phyloP scores from a whole-genome alignment of 2,113 vertebrate species.

The Nerophis ophidion region DNA sequence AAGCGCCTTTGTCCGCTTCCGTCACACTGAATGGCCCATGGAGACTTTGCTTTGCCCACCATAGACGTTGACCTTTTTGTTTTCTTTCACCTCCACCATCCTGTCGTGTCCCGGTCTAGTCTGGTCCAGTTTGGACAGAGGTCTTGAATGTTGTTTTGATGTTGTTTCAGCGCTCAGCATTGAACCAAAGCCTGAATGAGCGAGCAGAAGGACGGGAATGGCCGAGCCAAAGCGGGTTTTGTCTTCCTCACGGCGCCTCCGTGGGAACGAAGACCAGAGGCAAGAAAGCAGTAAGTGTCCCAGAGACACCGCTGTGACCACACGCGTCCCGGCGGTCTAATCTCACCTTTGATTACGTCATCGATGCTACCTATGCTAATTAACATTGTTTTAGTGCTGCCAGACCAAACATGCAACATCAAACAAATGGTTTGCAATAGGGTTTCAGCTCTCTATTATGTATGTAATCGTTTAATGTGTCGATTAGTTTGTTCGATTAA shows the following conservation, averaged over 20 bases:
- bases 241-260: constrained; percentile 39
- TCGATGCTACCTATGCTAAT: no score
- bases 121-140: constrained; percentile 24
- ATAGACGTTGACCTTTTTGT: constrained; percentile 56
- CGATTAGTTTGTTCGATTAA: no score
- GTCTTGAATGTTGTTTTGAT: constrained; percentile 52
- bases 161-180: constrained; percentile 68
- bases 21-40: constrained; percentile 42
- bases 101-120: constrained; percentile 25
- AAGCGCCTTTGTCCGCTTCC: constrained; percentile 46
- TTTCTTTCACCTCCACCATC: constrained; percentile 51
- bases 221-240: constrained; percentile 48
- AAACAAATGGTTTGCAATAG: no score
- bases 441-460: no score
- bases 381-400: no score
- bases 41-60: constrained; percentile 42
- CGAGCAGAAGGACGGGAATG: constrained; percentile 44
- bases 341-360: no score
- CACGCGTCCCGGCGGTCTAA: not conserved
- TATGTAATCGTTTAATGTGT: no score
- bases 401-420: no score
- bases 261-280: constrained; percentile 56
- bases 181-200: constrained; percentile 43
- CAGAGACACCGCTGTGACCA: not conserved
- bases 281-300: constrained; percentile 71